Conservation (phyloP, 2,888 invertebrate genomes). For the Phengaris arion region DNA sequence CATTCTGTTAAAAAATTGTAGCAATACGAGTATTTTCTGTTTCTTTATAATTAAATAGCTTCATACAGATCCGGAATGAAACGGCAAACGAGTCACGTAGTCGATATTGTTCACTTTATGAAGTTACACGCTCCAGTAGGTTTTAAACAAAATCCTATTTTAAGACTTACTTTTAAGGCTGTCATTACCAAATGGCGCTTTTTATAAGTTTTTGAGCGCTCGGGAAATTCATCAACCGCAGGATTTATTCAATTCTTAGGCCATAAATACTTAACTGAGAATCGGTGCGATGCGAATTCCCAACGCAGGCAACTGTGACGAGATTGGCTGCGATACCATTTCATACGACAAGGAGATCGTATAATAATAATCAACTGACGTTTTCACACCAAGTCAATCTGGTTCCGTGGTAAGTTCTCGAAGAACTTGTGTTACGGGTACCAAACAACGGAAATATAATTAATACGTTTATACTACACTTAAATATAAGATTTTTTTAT, state of each 20-base stretch:
- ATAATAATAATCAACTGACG: too few relatives aligned
- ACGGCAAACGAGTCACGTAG: not conserved
- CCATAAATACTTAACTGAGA: not conserved
- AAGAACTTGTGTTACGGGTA: too few relatives aligned
- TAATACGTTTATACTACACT: too few relatives aligned
- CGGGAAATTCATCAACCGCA: slow-evolving; percentile 1
- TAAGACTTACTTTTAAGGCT: slow-evolving; percentile 18
- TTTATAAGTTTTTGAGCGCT: slow-evolving; percentile 23
- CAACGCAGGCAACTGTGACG: not conserved
- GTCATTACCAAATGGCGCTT: slow-evolving; percentile 1
- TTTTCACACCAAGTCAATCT: too few relatives aligned
- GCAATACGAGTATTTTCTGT: too few relatives aligned
- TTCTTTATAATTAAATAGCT: too few relatives aligned
- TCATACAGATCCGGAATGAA: too few relatives aligned
- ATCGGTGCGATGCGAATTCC: not conserved
- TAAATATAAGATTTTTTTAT: too few relatives aligned
- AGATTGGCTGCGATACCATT: too few relatives aligned
- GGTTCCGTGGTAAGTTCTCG: not conserved
- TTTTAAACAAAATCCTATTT: slow-evolving; percentile 3
- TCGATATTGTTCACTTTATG: slow-evolving; percentile 1
- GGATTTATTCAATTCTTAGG: not conserved
- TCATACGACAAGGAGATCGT: too few relatives aligned
- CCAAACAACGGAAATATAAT: too few relatives aligned
- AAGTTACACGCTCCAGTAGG: not conserved
- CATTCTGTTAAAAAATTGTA: too few relatives aligned